phyloP scores from a whole-genome alignment of 2,888 invertebrate species.

The Toxonevra muliebris region DNA sequence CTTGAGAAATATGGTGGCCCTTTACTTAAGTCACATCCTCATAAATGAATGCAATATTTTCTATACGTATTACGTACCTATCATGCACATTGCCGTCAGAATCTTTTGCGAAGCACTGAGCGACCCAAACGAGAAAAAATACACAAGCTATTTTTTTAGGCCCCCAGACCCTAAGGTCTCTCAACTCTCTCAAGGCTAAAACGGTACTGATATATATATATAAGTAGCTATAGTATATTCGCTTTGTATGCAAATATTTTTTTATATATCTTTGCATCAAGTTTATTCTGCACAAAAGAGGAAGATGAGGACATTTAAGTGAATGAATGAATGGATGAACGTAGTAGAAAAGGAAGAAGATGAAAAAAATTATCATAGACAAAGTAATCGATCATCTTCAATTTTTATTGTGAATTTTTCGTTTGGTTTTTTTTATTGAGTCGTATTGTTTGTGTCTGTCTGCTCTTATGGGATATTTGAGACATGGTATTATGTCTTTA shows the following conservation, averaged over 20 bases:
- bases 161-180: no score
- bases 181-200: no score
- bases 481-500: slow-evolving; percentile 38
- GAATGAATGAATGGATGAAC: background rate
- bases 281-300: background rate
- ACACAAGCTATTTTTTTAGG: no score
- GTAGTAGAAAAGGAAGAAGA: background rate
- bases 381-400: slow-evolving; percentile 36
- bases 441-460: slow-evolving; percentile 2
- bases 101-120: no score
- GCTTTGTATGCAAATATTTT: slow-evolving; percentile 32
- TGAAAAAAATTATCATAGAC: slow-evolving; percentile 26
- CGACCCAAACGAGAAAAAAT: no score
- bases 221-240: slow-evolving; percentile 6
- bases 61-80: no score
- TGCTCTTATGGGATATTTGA: slow-evolving; percentile 18
- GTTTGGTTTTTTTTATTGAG: slow-evolving; percentile 12
- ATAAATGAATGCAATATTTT: no score
- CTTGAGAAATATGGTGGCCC: no score
- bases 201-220: no score
- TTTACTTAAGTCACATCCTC: no score
- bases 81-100: no score
- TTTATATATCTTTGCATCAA: slow-evolving; percentile 14
- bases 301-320: background rate
- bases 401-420: background rate